phyloP scores from a whole-genome alignment of 2,797 vertebrate genomes.

The Myioborus melanocephalus region DNA sequence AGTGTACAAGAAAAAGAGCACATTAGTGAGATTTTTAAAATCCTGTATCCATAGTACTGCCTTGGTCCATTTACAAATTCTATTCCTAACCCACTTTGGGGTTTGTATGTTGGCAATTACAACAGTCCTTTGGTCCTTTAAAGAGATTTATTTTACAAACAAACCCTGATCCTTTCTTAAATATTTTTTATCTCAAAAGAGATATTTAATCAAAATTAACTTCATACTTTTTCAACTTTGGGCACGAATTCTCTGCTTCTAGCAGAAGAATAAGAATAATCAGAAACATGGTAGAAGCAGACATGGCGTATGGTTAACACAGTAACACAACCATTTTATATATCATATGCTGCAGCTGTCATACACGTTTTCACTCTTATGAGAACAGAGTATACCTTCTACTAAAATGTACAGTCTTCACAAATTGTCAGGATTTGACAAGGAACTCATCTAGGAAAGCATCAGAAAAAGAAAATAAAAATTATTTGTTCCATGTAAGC shows the following conservation, averaged over 20 bases:
- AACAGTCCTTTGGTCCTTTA: neutral
- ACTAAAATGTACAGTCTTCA: neutral
- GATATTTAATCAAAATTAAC: neutral
- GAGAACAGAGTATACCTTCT: conserved; percentile 12
- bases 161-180: neutral
- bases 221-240: neutral
- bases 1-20: neutral
- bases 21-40: neutral
- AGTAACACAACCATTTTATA: neutral
- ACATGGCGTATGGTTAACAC: neutral
- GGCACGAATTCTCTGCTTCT: neutral
- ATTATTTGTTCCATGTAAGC: neutral
- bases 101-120: neutral
- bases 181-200: neutral
- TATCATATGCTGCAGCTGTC: conserved; percentile 23
- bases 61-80: neutral
- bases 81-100: neutral
- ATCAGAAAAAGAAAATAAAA: neutral
- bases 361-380: conserved; percentile 33
- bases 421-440: conserved; percentile 33
- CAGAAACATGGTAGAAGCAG: neutral
- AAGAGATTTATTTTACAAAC: neutral
- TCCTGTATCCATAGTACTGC: neutral
- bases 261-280: neutral
- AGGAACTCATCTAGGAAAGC: neutral